These are phyloP conservation scores for Dichetophora obliterata DNA, from an alignment of 2,888 invertebrate species.

Conservation along the genomic window DNA sequence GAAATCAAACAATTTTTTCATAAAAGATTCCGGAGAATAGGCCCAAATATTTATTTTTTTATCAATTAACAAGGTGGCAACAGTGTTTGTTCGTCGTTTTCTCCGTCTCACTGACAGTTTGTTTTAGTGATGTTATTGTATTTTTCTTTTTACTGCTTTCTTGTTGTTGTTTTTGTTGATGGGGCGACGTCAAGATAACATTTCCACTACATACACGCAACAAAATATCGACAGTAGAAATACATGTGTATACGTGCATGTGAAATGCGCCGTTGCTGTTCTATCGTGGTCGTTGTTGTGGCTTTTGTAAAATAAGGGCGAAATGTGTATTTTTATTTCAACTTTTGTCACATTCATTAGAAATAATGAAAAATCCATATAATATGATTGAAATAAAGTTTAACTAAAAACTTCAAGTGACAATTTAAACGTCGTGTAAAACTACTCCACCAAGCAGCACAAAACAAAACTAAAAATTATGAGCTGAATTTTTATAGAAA, in stretches of 20 bases:
- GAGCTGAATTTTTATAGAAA: too few species aligned
- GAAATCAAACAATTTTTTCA: too few species aligned
- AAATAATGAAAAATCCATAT: too few species aligned
- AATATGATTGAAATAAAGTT: too few species aligned
- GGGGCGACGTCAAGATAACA: background rate
- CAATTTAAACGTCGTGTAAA: too few species aligned
- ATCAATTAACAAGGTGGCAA: background rate
- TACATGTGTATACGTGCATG: background rate
- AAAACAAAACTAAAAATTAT: too few species aligned
- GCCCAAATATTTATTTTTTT: too few species aligned
- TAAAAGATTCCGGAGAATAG: too few species aligned
- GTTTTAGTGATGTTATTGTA: background rate
- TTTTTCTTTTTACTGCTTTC: background rate
- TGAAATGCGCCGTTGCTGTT: constrained; percentile 26
- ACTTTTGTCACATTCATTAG: constrained; percentile 8
- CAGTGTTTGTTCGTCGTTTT: background rate
- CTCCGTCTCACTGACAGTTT: constrained; percentile 8
- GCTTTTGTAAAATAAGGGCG: background rate
- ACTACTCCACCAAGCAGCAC: too few species aligned
- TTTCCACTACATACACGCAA: background rate
- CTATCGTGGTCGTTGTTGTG: background rate
- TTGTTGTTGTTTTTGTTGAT: background rate
- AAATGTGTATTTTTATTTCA: constrained; percentile 8
- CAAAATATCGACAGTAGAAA: background rate
- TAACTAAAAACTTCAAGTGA: too few species aligned